A percentile compares a stretch with the other conserved stretches of the same genome.
phyloP scores from a whole-genome alignment of 2,797 vertebrate genomes.

The Vireo griseus region DNA sequence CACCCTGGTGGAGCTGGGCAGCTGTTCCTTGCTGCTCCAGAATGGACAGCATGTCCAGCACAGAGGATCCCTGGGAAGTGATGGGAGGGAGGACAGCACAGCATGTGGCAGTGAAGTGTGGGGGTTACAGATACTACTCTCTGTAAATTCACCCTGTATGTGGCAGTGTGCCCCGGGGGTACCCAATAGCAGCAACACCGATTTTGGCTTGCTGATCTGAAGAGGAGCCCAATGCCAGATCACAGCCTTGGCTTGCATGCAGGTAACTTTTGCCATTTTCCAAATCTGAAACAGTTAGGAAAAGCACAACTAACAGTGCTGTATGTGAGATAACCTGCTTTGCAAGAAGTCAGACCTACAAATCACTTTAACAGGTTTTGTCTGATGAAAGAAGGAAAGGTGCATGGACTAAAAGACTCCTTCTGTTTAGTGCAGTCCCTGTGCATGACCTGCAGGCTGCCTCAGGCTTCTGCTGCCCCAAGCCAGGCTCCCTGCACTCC shows the following conservation, averaged over 20 bases:
- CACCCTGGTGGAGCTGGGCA: not conserved
- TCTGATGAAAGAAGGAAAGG: not conserved
- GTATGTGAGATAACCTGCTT: not conserved
- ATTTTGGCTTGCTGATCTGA: not conserved
- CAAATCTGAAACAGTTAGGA: not conserved
- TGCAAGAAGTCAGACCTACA: not conserved
- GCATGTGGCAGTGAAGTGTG: not conserved
- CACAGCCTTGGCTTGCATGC: not conserved
- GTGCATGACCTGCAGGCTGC: not conserved
- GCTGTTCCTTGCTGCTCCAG: not conserved
- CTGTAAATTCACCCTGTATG: not conserved
- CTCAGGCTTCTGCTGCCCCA: not conserved
- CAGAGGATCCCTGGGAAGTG: accelerated
- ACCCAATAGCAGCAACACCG: not conserved
- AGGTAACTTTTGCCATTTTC: not conserved
- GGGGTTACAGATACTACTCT: not conserved
- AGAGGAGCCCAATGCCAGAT: not conserved
- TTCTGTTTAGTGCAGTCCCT: not conserved
- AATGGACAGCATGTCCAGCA: not conserved
- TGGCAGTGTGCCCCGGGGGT: not conserved
- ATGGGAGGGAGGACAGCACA: not conserved
- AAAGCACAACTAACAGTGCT: accelerated
- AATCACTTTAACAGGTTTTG: not conserved
- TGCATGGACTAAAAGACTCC: not conserved
- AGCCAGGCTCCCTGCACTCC: not conserved